A percentile compares a stretch with the other conserved stretches of the same genome.
Conservation (phyloP, 2,888 invertebrate species). For the Mimas tiliae region DNA sequence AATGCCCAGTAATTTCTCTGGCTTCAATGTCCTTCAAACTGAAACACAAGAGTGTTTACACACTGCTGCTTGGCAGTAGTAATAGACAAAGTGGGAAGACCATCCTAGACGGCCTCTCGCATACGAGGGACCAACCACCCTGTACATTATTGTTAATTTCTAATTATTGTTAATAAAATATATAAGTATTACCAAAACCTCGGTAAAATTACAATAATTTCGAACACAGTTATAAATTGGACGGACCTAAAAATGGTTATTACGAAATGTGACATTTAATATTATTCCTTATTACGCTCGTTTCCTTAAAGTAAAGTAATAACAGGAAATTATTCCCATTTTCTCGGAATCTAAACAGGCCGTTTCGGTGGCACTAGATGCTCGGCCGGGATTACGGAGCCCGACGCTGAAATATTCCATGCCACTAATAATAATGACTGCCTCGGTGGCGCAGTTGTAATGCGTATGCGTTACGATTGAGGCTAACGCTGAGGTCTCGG, state of each 20-base stretch:
- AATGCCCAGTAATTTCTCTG: too few species aligned
- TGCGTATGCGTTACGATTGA: too few species aligned
- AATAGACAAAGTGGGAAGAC: too few species aligned
- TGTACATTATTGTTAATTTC: too few species aligned
- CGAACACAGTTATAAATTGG: slow-evolving; percentile 3
- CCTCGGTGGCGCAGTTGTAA: too few species aligned
- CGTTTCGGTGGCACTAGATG: slow-evolving; percentile 4
- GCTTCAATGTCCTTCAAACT: too few species aligned
- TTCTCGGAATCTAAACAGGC: slow-evolving; percentile 21
- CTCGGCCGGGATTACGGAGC: slow-evolving; percentile 7
- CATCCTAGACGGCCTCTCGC: too few species aligned
- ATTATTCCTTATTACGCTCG: slow-evolving; percentile 21
- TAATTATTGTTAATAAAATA: not conserved
- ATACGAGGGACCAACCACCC: too few species aligned
- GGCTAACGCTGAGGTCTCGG: too few species aligned
- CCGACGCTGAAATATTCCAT: slow-evolving; percentile 8
- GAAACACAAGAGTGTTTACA: too few species aligned
- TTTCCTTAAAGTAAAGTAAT: slow-evolving; percentile 24
- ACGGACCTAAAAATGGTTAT: slow-evolving; percentile 1
- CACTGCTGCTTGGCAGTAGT: too few species aligned
- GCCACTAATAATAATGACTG: slow-evolving; percentile 13
- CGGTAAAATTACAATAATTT: not conserved
- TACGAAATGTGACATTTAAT: slow-evolving; percentile 23
- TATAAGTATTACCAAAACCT: not conserved
- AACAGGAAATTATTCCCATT: slow-evolving; percentile 25